Conservation (phyloP, 2,888 invertebrate genomes). For the Philaethria dido region DNA sequence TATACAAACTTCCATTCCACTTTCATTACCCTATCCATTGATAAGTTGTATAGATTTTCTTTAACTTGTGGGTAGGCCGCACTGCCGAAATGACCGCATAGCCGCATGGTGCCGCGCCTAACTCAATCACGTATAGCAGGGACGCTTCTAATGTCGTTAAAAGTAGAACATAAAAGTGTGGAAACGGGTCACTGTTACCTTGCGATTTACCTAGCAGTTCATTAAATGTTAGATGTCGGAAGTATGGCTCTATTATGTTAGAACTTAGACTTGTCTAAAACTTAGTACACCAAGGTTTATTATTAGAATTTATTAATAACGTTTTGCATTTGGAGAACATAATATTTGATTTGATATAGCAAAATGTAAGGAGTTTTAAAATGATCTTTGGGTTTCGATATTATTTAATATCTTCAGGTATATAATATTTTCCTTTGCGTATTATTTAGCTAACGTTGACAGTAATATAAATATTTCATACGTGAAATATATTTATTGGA, state of each 20-base stretch:
- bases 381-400: no score
- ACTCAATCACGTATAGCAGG: constrained; percentile 64
- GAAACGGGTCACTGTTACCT: constrained; percentile 48
- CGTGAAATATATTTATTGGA: no score
- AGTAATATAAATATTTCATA: no score
- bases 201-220: constrained; percentile 27
- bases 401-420: no score
- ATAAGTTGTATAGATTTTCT: constrained; percentile 36
- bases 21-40: constrained; percentile 55
- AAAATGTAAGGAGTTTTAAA: no score
- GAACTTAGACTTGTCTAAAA: background rate
- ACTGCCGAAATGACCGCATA: constrained; percentile 64
- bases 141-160: constrained; percentile 69
- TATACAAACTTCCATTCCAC: constrained; percentile 15
- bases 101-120: constrained; percentile 68
- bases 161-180: constrained; percentile 69
- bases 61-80: constrained; percentile 53
- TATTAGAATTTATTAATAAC: no score
- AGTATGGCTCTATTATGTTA: constrained; percentile 1
- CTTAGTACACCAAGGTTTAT: background rate
- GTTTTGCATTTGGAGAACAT: background rate
- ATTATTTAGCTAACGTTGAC: no score
- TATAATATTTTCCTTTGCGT: no score
- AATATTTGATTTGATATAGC: background rate
- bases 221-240: constrained; percentile 7